Percentiles rank a stretch among this genome's conserved stretches.
These are phyloP conservation scores for Parascotia fuliginaria DNA, from an alignment of 2,888 invertebrate genomes.

Conservation along the genomic window DNA sequence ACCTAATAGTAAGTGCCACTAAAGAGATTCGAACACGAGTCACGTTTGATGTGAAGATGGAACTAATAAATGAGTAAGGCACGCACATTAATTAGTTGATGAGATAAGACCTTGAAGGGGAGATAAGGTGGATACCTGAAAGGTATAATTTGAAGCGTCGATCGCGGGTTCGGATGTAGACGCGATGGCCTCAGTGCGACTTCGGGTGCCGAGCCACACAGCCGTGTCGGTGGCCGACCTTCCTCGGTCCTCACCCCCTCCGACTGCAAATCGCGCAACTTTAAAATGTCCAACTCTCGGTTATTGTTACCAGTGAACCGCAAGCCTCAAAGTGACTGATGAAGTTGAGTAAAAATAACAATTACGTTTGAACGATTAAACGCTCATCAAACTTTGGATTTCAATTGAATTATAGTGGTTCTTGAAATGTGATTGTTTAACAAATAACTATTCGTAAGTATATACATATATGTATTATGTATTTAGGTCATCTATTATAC, in stretches of 20 bases:
- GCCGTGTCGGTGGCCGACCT: conserved; percentile 43
- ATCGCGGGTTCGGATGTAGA: conserved; percentile 44
- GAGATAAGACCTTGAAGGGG: conserved; percentile 48
- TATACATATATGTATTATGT: too few species aligned
- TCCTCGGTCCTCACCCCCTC: conserved; percentile 39
- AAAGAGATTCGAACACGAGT: conserved; percentile 11
- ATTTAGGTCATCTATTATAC: too few species aligned
- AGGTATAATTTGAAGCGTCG: conserved; percentile 51
- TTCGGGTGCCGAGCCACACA: conserved; percentile 50
- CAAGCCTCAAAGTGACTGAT: conserved; percentile 65
- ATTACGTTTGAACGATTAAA: conserved; percentile 42
- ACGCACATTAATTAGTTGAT: conserved; percentile 50
- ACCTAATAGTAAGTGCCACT: too few species aligned
- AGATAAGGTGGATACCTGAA: conserved; percentile 57
- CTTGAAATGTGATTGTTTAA: conserved; percentile 74
- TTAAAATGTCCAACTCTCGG: conserved; percentile 66
- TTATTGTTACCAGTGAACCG: conserved; percentile 53
- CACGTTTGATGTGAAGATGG: conserved; percentile 32
- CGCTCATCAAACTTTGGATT: conserved; percentile 63
- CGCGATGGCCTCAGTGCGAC: conserved; percentile 58
- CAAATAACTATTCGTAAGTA: conserved; percentile 60
- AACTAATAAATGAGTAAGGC: conserved; percentile 44
- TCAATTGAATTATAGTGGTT: conserved; percentile 66
- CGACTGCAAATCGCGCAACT: conserved; percentile 63
- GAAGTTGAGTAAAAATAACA: conserved; percentile 52